These are phyloP conservation scores for Scaeva pyrastri DNA, from an alignment of 2,888 invertebrate species.

Conservation along the genomic window DNA sequence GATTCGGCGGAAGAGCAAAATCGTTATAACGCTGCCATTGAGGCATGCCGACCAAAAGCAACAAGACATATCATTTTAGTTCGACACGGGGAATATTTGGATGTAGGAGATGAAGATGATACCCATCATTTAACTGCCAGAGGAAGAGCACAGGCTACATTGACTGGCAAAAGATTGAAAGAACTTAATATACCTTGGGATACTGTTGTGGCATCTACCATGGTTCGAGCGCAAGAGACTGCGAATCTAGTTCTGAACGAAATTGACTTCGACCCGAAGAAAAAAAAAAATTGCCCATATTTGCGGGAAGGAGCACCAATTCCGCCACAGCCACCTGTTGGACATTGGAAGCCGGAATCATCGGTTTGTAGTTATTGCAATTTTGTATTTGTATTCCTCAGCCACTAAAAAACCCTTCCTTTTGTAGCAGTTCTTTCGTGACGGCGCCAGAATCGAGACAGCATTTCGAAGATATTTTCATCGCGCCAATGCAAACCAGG, in stretches of 20 bases:
- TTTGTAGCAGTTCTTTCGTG: constrained; percentile 94
- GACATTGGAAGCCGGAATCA: constrained; percentile 93
- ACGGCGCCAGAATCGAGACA: constrained; percentile 97
- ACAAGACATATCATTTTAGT: constrained; percentile 93
- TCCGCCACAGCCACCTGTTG: constrained; percentile 95
- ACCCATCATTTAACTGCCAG: constrained; percentile 91
- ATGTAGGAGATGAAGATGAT: constrained; percentile 88
- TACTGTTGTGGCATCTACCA: constrained; percentile 93
- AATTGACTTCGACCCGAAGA: constrained; percentile 86
- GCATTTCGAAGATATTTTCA: constrained; percentile 97
- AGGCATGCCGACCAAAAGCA: constrained; percentile 86
- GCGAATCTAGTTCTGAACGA: constrained; percentile 91
- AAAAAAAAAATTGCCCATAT: constrained; percentile 88
- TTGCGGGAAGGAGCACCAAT: constrained; percentile 97
- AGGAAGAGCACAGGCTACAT: constrained; percentile 92
- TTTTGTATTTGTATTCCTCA: not conserved
- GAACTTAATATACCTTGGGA: constrained; percentile 92
- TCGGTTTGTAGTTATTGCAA: constrained; percentile 85
- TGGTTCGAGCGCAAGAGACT: constrained; percentile 97
- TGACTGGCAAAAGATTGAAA: constrained; percentile 92
- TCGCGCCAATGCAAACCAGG: constrained; percentile 92
- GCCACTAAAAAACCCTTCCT: constrained; percentile 47
- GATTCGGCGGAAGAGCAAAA: constrained; percentile 87
- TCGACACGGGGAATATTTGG: constrained; percentile 97
- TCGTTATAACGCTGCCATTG: constrained; percentile 87